Evolutionary conservation across 2,113 vertebrate species (phyloP), one percentile per base, ranked within the genome.

Genomic region (Callionymus lyra): DNA sequence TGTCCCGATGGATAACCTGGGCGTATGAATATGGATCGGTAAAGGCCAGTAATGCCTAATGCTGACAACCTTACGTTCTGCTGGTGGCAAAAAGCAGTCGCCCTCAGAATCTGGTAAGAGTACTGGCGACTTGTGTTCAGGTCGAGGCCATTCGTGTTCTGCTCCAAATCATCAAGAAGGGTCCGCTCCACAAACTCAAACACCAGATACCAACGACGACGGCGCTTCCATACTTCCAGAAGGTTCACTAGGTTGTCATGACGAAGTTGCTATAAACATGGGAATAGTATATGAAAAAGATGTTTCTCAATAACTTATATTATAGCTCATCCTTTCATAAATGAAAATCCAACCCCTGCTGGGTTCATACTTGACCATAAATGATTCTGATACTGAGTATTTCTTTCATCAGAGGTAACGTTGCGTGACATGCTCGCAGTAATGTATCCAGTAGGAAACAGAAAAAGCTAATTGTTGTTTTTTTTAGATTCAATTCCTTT

Each of bases 141-240:
- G 44, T 90, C 88, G 38, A 93, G 64, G 10, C 91, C 90, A 0
- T 49, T 75, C 0, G 86, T 86, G 57, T 82, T 86, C 1, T 85
- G 86, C 44, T 94, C 87, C 6, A 93, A 79, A 50, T 93, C 87
- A 1, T 91, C 83, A 12, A 97, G 85, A 37, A 97, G 71, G 0
- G 88, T 95, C 47, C 86, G 88, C 50, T 93, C 91, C 60, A 95
- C 86, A 63, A 93, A 95, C 56, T 97, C 92, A 68, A 97, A 97
- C 35, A 95, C 90, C 43, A 95, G 77, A 16, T 91, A 91, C 89
- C 89, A 92, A 6, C 85, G 74, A 31, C 88, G 89, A 27, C 89
- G 90, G 43, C 84, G 87, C 65, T 88, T 90, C 73, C 79, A 93
- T 17, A 91, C 91, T 43, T 94, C 91, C 18, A 94, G 76, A 10